These are phyloP conservation scores for Busseola fusca DNA, from an alignment of 2,888 invertebrate genomes.

Conservation along the genomic window DNA sequence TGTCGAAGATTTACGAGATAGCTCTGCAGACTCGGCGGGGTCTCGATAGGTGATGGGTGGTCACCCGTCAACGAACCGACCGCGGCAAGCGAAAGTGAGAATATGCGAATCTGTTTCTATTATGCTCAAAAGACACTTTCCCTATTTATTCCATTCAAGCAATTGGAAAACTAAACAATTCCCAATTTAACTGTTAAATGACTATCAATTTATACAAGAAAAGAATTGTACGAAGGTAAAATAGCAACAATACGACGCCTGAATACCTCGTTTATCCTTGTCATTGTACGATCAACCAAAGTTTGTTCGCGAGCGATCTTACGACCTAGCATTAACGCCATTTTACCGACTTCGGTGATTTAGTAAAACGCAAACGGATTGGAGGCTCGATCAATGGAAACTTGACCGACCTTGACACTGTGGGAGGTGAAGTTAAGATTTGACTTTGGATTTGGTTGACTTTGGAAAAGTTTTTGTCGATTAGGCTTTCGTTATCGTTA, in stretches of 20 bases:
- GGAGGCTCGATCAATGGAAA: constrained; percentile 42
- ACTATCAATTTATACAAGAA: constrained; percentile 21
- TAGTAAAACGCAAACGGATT: constrained; percentile 63
- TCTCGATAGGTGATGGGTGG: not conserved
- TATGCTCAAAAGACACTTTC: not conserved
- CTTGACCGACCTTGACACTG: constrained; percentile 52
- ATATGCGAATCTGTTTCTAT: not conserved
- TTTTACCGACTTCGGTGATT: constrained; percentile 61
- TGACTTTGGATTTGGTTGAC: no score
- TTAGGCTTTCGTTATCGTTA: not conserved
- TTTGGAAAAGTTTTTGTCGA: constrained; percentile 17
- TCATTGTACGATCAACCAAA: constrained; percentile 58
- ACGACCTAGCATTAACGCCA: constrained; percentile 52
- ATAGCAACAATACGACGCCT: constrained; percentile 41
- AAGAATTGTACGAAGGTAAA: constrained; percentile 21
- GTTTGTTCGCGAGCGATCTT: constrained; percentile 64
- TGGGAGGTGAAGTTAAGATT: not conserved
- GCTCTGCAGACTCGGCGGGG: not conserved
- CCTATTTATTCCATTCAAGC: constrained; percentile 1
- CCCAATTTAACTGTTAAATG: constrained; percentile 9
- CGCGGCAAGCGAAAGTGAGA: not conserved
- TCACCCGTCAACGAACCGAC: not conserved
- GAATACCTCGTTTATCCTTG: constrained; percentile 64
- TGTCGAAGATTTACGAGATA: not conserved
- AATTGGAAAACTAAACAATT: not conserved